These are phyloP conservation scores for Loris lydekkerianus DNA, from an alignment of 2,797 vertebrate species.

Conservation along the genomic window DNA sequence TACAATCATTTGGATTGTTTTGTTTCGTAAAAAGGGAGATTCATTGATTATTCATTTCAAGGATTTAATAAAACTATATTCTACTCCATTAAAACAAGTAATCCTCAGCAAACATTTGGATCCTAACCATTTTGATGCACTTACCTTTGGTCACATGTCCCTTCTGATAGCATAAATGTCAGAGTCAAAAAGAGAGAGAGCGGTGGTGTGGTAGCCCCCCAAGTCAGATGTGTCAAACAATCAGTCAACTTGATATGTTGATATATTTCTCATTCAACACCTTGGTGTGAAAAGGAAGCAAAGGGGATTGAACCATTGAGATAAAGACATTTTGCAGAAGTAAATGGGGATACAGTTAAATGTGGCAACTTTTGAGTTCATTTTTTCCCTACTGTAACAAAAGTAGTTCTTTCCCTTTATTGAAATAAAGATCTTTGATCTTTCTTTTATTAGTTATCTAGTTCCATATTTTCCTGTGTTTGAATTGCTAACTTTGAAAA, in stretches of 20 bases:
- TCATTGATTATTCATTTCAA: slow-evolving; percentile 26
- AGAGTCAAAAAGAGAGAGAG: background rate
- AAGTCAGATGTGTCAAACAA: background rate
- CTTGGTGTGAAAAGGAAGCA: slow-evolving; percentile 38
- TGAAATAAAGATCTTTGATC: slow-evolving; percentile 6
- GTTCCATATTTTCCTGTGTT: background rate
- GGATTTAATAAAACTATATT: slow-evolving; percentile 10
- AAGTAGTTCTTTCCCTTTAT: slow-evolving; percentile 21
- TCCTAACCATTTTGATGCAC: background rate
- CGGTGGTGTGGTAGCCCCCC: background rate
- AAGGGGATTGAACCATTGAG: background rate
- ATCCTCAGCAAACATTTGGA: slow-evolving; percentile 35
- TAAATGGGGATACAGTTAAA: background rate
- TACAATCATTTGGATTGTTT: background rate
- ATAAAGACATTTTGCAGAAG: background rate
- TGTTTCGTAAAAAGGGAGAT: slow-evolving; percentile 53
- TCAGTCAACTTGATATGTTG: background rate
- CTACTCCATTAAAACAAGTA: slow-evolving; percentile 24
- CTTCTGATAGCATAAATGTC: slow-evolving; percentile 39
- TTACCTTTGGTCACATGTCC: background rate
- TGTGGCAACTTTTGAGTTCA: background rate
- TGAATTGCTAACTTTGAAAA: slow-evolving; percentile 26
- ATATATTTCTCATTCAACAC: background rate
- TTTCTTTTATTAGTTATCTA: background rate
- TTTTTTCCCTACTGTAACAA: slow-evolving; percentile 29